phyloP scores from a whole-genome alignment of 2,888 invertebrate genomes.

The Archips xylosteana region DNA sequence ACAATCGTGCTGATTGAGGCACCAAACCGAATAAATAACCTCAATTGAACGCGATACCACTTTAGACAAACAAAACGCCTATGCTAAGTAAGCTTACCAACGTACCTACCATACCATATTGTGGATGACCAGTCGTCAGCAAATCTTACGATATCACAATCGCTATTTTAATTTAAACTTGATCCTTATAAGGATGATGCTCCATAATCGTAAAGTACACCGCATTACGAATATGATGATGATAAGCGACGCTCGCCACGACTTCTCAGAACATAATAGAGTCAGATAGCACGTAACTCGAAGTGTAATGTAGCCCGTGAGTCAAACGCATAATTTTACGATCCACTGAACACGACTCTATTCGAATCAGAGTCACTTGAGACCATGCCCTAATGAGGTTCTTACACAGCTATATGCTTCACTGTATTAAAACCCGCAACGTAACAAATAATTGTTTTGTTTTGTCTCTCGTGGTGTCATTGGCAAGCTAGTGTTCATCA shows the following conservation, averaged over 20 bases:
- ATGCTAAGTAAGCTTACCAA: not conserved
- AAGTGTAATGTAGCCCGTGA: slow-evolving; percentile 52
- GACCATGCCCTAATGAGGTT: slow-evolving; percentile 37
- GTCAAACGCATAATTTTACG: slow-evolving; percentile 66
- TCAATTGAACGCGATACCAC: slow-evolving; percentile 17
- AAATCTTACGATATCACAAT: not conserved
- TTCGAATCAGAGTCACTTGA: slow-evolving; percentile 48
- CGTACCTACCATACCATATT: not conserved
- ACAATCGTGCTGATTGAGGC: slow-evolving; percentile 15
- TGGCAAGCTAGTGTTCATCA: slow-evolving; percentile 16
- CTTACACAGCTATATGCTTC: slow-evolving; percentile 19
- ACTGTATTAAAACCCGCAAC: slow-evolving; percentile 8
- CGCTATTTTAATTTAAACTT: slow-evolving; percentile 23
- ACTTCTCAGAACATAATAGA: slow-evolving; percentile 59
- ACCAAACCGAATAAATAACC: slow-evolving; percentile 27
- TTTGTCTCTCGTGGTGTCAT: slow-evolving; percentile 22
- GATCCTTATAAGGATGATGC: slow-evolving; percentile 36
- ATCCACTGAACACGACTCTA: slow-evolving; percentile 59
- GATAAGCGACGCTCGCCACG: slow-evolving; percentile 48
- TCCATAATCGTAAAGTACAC: slow-evolving; percentile 50
- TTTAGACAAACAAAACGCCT: slow-evolving; percentile 9
- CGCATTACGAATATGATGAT: slow-evolving; percentile 51
- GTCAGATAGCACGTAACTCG: slow-evolving; percentile 54
- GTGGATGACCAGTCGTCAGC: slow-evolving; percentile 1
- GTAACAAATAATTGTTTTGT: slow-evolving; percentile 21